Percentiles rank a stretch among this genome's conserved stretches.
Conservation (phyloP, 2,888 invertebrate species). For the Trisateles emortualis region DNA sequence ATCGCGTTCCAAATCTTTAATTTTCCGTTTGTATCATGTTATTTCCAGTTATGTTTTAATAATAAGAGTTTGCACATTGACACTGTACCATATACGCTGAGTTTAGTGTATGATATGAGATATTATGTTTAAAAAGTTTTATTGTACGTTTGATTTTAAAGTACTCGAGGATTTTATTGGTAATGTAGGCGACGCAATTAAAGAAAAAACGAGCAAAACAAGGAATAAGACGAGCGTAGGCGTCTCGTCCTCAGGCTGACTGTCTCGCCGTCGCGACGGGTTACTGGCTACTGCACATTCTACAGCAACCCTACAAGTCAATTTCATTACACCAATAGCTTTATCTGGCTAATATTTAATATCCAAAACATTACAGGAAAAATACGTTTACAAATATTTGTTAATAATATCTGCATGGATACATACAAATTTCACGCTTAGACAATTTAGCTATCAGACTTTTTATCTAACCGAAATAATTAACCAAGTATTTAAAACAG, state of each 20-base stretch:
- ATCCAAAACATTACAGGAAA: neutral
- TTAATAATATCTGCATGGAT: constrained; percentile 18
- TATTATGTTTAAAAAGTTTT: constrained; percentile 16
- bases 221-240: constrained; percentile 66
- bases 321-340: constrained; percentile 20
- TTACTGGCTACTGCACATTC: constrained; percentile 26
- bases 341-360: neutral
- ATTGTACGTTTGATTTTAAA: constrained; percentile 16
- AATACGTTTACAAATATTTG: constrained; percentile 12
- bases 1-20: constrained; percentile 52
- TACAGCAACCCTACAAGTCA: constrained; percentile 16
- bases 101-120: constrained; percentile 22
- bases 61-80: constrained; percentile 23
- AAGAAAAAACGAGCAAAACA: constrained; percentile 72
- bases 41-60: constrained; percentile 30
- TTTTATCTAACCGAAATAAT: constrained; percentile 24
- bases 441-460: constrained; percentile 28
- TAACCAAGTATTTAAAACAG: neutral
- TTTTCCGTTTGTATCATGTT: constrained; percentile 34
- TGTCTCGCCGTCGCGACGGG: constrained; percentile 33
- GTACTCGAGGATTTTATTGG: constrained; percentile 27
- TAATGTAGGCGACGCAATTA: constrained; percentile 77
- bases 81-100: constrained; percentile 22
- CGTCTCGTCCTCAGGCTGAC: constrained; percentile 49
- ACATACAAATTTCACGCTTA: constrained; percentile 22